A percentile compares a stretch with the other conserved stretches of the same genome.
Conservation (phyloP, 2,797 vertebrate species). For the Sebastes oblongus region DNA sequence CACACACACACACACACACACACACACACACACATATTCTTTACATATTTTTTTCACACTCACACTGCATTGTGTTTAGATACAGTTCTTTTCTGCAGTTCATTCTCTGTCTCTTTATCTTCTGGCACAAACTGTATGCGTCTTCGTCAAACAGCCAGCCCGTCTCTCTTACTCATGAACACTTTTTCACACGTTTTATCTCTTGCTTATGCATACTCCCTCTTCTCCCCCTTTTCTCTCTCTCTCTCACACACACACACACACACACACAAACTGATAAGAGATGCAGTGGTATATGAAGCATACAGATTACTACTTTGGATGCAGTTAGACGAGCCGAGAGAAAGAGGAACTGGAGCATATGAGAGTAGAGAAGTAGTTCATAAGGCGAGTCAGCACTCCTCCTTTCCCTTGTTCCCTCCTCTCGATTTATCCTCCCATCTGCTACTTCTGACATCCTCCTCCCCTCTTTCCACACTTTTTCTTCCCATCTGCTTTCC, state of each 20-base stretch:
- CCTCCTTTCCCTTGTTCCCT: slow-evolving; percentile 25
- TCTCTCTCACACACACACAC: neutral
- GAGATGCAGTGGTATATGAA: slow-evolving; percentile 22
- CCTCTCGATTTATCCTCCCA: slow-evolving; percentile 49
- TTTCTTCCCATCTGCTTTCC: neutral
- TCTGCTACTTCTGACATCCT: slow-evolving; percentile 44
- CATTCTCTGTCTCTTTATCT: neutral
- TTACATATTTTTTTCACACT: no score
- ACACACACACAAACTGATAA: slow-evolving; percentile 1
- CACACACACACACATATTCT: no score
- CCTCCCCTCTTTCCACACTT: neutral
- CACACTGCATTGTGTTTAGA: neutral
- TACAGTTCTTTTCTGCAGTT: neutral
- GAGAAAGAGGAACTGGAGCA: slow-evolving; percentile 30
- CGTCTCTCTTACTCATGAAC: neutral
- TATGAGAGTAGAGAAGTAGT: slow-evolving; percentile 44
- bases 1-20: no score
- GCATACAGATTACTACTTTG: slow-evolving; percentile 54
- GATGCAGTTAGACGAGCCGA: slow-evolving; percentile 36
- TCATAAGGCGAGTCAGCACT: slow-evolving; percentile 45
- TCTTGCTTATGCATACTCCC: neutral
- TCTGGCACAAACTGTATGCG: neutral
- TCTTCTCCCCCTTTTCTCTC: neutral
- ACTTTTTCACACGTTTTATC: neutral
- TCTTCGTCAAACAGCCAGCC: neutral